These are phyloP conservation scores for Brienomyrus brachyistius DNA, from an alignment of 2,113 vertebrate genomes.

Conservation along the genomic window DNA sequence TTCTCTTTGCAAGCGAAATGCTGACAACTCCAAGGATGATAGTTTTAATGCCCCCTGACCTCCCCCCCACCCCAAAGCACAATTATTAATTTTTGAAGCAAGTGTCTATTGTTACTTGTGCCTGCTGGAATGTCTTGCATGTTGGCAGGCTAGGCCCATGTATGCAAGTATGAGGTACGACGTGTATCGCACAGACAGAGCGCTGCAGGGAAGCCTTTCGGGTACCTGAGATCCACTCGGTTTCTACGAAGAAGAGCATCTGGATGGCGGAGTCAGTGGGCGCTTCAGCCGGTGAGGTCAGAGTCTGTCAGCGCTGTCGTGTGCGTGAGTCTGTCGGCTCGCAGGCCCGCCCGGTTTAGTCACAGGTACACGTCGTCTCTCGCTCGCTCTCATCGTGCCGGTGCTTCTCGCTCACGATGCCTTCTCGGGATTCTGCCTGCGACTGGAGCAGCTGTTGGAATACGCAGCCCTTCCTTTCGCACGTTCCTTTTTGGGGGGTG, in stretches of 20 bases:
- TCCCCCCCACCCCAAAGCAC: not conserved
- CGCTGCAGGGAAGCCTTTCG: not conserved
- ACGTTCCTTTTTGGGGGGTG: not conserved
- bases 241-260: not conserved
- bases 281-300: not conserved
- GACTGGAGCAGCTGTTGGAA: not conserved
- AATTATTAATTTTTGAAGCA: not conserved
- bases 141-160: not conserved
- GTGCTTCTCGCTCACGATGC: not conserved
- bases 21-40: not conserved
- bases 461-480: not conserved
- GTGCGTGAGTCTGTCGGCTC: not conserved
- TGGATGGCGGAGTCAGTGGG: not conserved
- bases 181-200: not conserved
- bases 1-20: not conserved
- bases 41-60: not conserved
- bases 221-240: not conserved
- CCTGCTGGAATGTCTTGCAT: not conserved
- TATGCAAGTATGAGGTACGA: not conserved
- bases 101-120: not conserved
- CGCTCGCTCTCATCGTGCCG: not conserved
- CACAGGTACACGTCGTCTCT: not conserved
- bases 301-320: not conserved
- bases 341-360: not conserved
- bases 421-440: not conserved